Percentiles rank a stretch among this genome's conserved stretches.
Conservation (phyloP, 2,113 vertebrate genomes). For the Cavia aperea region DNA sequence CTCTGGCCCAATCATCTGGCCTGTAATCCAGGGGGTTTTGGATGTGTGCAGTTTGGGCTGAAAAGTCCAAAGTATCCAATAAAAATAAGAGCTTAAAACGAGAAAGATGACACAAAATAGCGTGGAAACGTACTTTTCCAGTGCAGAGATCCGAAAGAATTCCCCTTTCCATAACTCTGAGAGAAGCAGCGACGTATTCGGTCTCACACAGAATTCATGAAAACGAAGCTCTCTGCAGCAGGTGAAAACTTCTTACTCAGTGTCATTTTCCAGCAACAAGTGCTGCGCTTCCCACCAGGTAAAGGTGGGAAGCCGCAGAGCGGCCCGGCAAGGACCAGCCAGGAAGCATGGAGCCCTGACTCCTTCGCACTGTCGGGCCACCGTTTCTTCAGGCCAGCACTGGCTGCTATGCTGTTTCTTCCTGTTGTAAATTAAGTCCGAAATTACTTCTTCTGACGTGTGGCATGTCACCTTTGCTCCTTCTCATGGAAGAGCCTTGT, state of each 20-base stretch:
- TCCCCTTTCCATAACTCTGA: slow-evolving; percentile 7
- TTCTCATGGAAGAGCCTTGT: slow-evolving; percentile 59
- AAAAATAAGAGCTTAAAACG: slow-evolving; percentile 64
- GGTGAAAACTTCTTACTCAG: not conserved
- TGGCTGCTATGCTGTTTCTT: slow-evolving; percentile 56
- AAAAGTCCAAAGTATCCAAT: slow-evolving; percentile 45
- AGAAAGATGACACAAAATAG: slow-evolving; percentile 55
- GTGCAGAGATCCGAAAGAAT: slow-evolving; percentile 49
- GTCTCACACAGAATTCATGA: slow-evolving; percentile 43
- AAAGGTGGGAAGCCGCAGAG: not conserved
- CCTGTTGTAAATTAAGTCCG: slow-evolving; percentile 75
- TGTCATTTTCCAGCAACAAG: slow-evolving; percentile 32
- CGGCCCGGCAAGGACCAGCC: not conserved
- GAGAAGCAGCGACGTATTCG: slow-evolving; percentile 42
- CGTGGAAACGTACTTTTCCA: slow-evolving; percentile 53
- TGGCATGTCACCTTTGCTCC: slow-evolving; percentile 74
- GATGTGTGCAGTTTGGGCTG: slow-evolving; percentile 19
- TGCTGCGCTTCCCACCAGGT: slow-evolving; percentile 47
- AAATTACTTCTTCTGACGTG: slow-evolving; percentile 71
- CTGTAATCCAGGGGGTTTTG: slow-evolving; percentile 33
- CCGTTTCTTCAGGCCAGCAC: not conserved
- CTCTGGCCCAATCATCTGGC: slow-evolving; percentile 31
- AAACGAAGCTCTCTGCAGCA: slow-evolving; percentile 22
- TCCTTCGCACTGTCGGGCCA: not conserved
- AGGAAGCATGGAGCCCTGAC: not conserved